These are phyloP conservation scores for Stenolophus ochropezus DNA, from an alignment of 2,888 invertebrate species.

Conservation along the genomic window DNA sequence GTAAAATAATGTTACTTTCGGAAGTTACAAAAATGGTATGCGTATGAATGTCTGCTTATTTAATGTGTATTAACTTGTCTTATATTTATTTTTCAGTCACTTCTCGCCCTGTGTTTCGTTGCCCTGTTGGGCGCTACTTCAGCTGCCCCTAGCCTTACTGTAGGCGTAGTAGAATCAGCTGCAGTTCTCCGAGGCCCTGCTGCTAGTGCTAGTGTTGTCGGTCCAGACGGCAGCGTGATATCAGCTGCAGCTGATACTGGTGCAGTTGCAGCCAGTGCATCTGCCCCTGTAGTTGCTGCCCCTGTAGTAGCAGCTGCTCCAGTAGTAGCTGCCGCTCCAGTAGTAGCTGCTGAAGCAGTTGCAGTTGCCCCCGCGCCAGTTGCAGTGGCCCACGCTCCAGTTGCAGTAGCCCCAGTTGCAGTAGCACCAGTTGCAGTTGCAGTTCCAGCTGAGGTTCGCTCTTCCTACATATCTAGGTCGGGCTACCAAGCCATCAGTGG, in stretches of 20 bases:
- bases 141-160: slow-evolving; percentile 27
- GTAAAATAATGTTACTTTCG: too few relatives aligned
- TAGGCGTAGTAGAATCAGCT: slow-evolving; percentile 18
- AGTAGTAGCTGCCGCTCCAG: slow-evolving; percentile 56
- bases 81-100: background rate
- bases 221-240: slow-evolving; percentile 72
- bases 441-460: background rate
- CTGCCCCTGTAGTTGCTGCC: slow-evolving; percentile 63
- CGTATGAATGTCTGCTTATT: too few relatives aligned
- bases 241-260: slow-evolving; percentile 69
- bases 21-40: too few relatives aligned
- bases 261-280: slow-evolving; percentile 62
- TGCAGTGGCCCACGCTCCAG: slow-evolving; percentile 11
- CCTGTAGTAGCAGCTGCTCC: slow-evolving; percentile 63
- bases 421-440: slow-evolving; percentile 31
- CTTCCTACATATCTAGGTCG: slow-evolving; percentile 3
- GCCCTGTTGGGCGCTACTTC: background rate
- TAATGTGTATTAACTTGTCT: too few relatives aligned
- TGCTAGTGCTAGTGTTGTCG: slow-evolving; percentile 63
- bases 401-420: slow-evolving; percentile 56
- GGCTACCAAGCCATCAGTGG: slow-evolving; percentile 31
- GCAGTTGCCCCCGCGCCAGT: background rate
- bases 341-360: slow-evolving; percentile 30
- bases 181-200: slow-evolving; percentile 46
- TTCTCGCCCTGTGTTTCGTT: background rate